Conservation (phyloP, 2,113 vertebrate genomes). For the Rhabdomys dilectus region DNA sequence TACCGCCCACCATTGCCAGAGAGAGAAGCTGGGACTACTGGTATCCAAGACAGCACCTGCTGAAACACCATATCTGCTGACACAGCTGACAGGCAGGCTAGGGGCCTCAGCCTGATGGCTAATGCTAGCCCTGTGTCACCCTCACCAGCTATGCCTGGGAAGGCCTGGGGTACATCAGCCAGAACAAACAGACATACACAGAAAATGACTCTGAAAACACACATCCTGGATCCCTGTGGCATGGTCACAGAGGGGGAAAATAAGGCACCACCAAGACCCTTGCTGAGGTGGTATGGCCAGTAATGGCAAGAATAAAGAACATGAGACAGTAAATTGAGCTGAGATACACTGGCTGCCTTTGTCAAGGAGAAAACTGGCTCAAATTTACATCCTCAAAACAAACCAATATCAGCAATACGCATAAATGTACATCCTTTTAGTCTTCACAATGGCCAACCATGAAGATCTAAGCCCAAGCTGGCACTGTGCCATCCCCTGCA, state of each 20-base stretch:
- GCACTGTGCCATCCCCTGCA: neutral
- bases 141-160: neutral
- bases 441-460: neutral
- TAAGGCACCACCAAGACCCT: constrained; percentile 69
- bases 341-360: constrained; percentile 67
- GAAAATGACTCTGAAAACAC: neutral
- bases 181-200: no score
- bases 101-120: neutral
- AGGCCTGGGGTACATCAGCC: neutral
- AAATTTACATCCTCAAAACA: constrained; percentile 58
- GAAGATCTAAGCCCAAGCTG: neutral
- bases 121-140: neutral
- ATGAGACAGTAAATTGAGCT: constrained; percentile 67
- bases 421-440: constrained; percentile 39
- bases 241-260: neutral
- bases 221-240: neutral
- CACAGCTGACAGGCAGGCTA: constrained; percentile 54
- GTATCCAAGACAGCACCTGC: constrained; percentile 32
- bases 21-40: neutral
- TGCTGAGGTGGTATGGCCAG: neutral
- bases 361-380: constrained; percentile 10
- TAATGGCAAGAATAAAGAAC: constrained; percentile 65
- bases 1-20: neutral
- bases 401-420: neutral
- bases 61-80: constrained; percentile 30